Percentiles rank a stretch among this genome's conserved stretches.
These are phyloP conservation scores for Meta bourneti DNA, from an alignment of 2,888 invertebrate genomes.

Conservation along the genomic window DNA sequence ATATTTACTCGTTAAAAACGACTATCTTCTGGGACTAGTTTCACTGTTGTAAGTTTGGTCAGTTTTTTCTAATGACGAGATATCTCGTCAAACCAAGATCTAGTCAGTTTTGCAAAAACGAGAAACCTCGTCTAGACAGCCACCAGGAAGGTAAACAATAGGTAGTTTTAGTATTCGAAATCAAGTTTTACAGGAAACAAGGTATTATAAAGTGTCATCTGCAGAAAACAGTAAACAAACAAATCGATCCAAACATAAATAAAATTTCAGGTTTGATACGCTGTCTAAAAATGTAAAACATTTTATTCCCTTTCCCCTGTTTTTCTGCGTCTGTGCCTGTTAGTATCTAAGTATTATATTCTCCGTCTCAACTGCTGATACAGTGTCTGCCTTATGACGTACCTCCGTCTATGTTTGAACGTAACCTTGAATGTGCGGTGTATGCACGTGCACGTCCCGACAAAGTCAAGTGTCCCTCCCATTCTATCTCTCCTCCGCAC, in stretches of 20 bases:
- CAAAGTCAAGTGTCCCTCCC: slow-evolving; percentile 57
- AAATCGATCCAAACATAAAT: not conserved
- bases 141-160: too few species aligned
- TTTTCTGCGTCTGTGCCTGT: not conserved
- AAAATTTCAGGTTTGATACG: not conserved
- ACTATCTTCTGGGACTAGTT: too few species aligned
- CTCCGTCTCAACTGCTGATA: slow-evolving; percentile 29
- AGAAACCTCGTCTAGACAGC: too few species aligned
- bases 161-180: too few species aligned
- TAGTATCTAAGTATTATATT: not conserved
- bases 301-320: not conserved
- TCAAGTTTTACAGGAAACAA: too few species aligned
- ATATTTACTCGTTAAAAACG: too few species aligned
- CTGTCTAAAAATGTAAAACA: not conserved
- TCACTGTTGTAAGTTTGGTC: too few species aligned
- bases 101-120: too few species aligned
- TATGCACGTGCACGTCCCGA: slow-evolving; percentile 46
- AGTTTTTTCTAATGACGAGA: too few species aligned
- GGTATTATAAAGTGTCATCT: too few species aligned
- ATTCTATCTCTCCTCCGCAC: slow-evolving; percentile 2
- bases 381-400: slow-evolving; percentile 37
- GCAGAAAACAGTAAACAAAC: too few species aligned
- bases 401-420: slow-evolving; percentile 38
- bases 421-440: slow-evolving; percentile 41
- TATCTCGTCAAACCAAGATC: too few species aligned